A percentile compares a stretch with the other conserved stretches of the same genome.
Evolutionary conservation across 53 echinoderm and acorn worm genomes (phyloP).

Genomic region (Temnopleurus reevesii): DNA sequence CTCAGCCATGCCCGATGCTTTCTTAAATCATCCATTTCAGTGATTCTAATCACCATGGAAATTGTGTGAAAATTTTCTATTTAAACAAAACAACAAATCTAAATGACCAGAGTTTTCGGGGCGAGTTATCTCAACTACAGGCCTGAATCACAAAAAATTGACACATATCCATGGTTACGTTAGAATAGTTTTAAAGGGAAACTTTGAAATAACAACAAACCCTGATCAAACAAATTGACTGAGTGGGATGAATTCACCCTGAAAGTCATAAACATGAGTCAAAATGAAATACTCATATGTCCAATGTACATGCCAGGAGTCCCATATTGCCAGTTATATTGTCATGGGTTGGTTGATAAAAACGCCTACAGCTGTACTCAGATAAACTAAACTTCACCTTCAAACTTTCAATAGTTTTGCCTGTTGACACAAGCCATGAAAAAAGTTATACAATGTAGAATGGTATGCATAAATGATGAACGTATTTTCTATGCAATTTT

Average conservation of each 20-base stretch:
- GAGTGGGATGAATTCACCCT: not conserved
- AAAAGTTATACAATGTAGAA: conserved; percentile 4
- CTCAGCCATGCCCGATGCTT: not conserved
- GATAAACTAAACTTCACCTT: conserved; percentile 11
- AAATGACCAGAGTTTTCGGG: not conserved
- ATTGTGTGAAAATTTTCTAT: not conserved
- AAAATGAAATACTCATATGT: conserved; percentile 15
- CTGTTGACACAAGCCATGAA: conserved; percentile 4
- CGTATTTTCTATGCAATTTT: not conserved
- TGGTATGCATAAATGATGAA: not conserved
- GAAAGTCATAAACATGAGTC: not conserved
- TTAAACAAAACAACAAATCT: not conserved
- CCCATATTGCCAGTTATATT: not conserved
- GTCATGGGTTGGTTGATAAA: not conserved
- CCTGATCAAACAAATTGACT: not conserved
- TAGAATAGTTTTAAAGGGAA: not conserved
- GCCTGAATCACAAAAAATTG: not conserved
- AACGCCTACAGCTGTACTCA: conserved; percentile 28
- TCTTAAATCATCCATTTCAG: not conserved
- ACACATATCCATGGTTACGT: not conserved
- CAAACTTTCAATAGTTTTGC: conserved; percentile 1
- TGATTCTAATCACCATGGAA: not conserved
- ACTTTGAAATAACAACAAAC: not conserved
- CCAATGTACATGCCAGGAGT: not conserved
- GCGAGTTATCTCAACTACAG: no score